A percentile compares a stretch with the other conserved stretches of the same genome.
Conservation (phyloP, 2,888 invertebrate genomes). For the Therioaphis trifolii region DNA sequence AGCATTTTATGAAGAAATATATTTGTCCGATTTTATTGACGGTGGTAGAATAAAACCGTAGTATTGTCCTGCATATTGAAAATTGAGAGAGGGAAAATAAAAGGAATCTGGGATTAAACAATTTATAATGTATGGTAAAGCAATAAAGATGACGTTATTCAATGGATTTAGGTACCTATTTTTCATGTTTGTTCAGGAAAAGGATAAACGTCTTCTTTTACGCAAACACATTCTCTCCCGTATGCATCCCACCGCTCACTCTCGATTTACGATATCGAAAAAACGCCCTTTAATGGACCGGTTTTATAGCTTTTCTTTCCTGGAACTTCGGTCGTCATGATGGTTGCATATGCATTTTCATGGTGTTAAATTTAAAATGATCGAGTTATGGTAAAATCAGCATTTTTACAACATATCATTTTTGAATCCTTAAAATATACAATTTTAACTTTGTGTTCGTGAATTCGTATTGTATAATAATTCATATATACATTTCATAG, state of each 20-base stretch:
- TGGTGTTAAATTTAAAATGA: too few species aligned
- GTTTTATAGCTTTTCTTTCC: conserved; percentile 20
- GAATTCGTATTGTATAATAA: too few species aligned
- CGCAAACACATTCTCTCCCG: background rate
- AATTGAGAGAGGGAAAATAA: conserved; percentile 4
- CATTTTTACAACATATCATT: too few species aligned
- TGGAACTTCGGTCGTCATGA: background rate
- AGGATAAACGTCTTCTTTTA: conserved; percentile 19
- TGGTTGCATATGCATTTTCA: too few species aligned
- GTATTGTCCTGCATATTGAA: conserved; percentile 26
- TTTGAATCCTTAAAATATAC: too few species aligned
- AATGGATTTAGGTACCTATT: conserved; percentile 26
- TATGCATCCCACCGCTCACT: background rate
- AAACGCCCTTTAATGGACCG: conserved; percentile 7
- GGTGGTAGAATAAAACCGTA: conserved; percentile 3
- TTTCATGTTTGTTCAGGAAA: conserved; percentile 40
- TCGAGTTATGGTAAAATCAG: too few species aligned
- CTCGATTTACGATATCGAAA: background rate
- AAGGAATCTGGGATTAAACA: conserved; percentile 26
- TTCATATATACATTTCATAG: too few species aligned
- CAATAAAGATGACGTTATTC: conserved; percentile 43
- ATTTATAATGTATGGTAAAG: conserved; percentile 31
- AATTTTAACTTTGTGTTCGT: too few species aligned
- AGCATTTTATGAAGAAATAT: conserved; percentile 13
- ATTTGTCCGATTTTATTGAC: conserved; percentile 19